A percentile compares a stretch with the other conserved stretches of the same genome.
Evolutionary conservation across 2,113 vertebrate species (phyloP).

Genomic region (Malurus melanocephalus): DNA sequence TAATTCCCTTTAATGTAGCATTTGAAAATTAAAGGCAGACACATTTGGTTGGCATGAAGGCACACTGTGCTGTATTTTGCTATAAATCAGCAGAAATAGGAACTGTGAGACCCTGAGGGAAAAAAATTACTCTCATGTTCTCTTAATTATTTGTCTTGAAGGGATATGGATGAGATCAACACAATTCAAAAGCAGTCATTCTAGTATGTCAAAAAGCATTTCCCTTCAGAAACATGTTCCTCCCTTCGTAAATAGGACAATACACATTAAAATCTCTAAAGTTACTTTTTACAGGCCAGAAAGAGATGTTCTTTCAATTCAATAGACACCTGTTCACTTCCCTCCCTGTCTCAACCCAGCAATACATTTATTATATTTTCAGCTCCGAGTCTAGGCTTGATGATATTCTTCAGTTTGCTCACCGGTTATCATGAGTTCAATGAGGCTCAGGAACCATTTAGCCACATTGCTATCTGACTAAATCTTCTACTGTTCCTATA

Average conservation of each 20-base stretch:
- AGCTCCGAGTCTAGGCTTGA: background rate
- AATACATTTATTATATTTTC: background rate
- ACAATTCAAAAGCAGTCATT: background rate
- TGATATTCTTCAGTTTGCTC: background rate
- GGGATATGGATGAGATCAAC: background rate
- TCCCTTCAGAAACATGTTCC: background rate
- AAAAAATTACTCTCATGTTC: background rate
- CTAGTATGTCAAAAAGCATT: background rate
- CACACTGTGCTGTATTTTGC: background rate
- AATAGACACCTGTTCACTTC: background rate
- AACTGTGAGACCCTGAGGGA: background rate
- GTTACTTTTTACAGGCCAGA: background rate
- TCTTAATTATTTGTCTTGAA: background rate
- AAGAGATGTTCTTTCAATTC: background rate
- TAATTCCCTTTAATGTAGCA: background rate
- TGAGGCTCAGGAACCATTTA: background rate
- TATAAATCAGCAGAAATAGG: background rate
- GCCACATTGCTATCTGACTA: background rate
- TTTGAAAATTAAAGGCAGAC: conserved; percentile 14
- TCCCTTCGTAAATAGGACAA: background rate
- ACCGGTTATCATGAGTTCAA: background rate
- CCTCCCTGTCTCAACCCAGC: background rate
- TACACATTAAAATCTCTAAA: background rate
- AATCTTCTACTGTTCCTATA: background rate
- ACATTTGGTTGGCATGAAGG: background rate